Percentiles rank a stretch among this genome's conserved stretches.
These are phyloP conservation scores for Cheilosia grossa DNA, from an alignment of 2,888 invertebrate genomes.

Conservation along the genomic window DNA sequence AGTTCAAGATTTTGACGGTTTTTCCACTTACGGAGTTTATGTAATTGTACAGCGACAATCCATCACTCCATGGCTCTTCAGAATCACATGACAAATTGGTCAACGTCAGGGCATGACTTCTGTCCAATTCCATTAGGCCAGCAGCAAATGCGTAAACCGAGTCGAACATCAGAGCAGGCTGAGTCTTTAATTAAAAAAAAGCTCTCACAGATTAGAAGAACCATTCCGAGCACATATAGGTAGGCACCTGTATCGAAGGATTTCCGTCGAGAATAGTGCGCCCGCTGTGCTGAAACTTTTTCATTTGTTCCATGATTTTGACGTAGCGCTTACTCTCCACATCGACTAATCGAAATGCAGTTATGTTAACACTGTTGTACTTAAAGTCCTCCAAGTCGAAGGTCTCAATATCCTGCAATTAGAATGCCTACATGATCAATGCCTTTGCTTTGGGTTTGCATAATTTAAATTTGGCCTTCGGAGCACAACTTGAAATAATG, in stretches of 20 bases:
- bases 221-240: conserved; percentile 9
- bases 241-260: conserved; percentile 86
- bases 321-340: conserved; percentile 89
- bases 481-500: too few species aligned
- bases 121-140: conserved; percentile 89
- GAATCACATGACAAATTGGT: conserved; percentile 92
- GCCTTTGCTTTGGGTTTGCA: neutral
- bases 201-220: neutral
- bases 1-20: neutral
- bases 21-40: conserved; percentile 87
- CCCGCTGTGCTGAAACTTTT: conserved; percentile 93
- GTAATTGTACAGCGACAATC: conserved; percentile 89
- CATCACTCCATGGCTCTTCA: conserved; percentile 91
- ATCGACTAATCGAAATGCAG: conserved; percentile 95
- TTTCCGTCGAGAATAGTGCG: conserved; percentile 89
- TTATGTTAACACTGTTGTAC: conserved; percentile 97
- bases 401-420: conserved; percentile 90
- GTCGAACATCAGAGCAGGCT: conserved; percentile 93
- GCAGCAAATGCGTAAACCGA: conserved; percentile 92
- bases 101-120: conserved; percentile 87
- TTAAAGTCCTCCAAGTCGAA: conserved; percentile 95
- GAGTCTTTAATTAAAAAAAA: conserved; percentile 86
- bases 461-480: too few species aligned
- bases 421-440: neutral
- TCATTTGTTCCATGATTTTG: conserved; percentile 92